Evolutionary conservation across 2,113 vertebrate genomes (phyloP).

Genomic region (Chiloscyllium plagiosum): DNA sequence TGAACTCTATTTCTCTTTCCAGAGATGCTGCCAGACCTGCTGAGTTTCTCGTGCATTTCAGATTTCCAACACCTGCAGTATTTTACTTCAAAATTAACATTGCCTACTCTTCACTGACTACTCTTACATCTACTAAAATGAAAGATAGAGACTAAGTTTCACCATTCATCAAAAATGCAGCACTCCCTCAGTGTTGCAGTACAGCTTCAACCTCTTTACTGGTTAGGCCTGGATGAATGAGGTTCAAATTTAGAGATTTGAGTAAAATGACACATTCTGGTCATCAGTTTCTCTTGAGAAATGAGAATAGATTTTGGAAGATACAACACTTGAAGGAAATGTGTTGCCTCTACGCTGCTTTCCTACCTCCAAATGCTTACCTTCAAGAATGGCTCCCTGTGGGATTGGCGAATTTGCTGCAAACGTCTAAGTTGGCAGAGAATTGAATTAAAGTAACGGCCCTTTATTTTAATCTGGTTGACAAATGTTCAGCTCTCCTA

Average conservation of each 20-base stretch:
- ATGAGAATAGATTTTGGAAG: not conserved
- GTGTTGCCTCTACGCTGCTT: not conserved
- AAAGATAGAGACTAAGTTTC: not conserved
- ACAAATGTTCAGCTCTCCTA: not conserved
- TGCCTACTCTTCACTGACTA: not conserved
- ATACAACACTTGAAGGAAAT: not conserved
- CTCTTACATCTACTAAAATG: not conserved
- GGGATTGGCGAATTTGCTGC: not conserved
- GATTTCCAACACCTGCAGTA: too few species aligned
- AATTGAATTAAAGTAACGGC: not conserved
- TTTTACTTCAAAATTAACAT: too few species aligned
- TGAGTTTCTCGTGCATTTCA: too few species aligned
- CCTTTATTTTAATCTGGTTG: not conserved
- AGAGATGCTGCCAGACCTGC: too few species aligned
- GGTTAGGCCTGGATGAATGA: not conserved
- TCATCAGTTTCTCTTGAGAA: not conserved
- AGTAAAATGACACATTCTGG: not conserved
- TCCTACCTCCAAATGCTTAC: not conserved
- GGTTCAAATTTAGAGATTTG: not conserved
- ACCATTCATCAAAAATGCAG: too few species aligned
- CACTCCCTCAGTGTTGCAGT: not conserved
- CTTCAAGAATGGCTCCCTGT: not conserved
- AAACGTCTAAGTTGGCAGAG: not conserved
- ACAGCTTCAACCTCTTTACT: not conserved
- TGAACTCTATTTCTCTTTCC: too few species aligned